phyloP scores from a whole-genome alignment of 1,140 invertebrate genomes.

The Thaumetopoea pityocampa region DNA sequence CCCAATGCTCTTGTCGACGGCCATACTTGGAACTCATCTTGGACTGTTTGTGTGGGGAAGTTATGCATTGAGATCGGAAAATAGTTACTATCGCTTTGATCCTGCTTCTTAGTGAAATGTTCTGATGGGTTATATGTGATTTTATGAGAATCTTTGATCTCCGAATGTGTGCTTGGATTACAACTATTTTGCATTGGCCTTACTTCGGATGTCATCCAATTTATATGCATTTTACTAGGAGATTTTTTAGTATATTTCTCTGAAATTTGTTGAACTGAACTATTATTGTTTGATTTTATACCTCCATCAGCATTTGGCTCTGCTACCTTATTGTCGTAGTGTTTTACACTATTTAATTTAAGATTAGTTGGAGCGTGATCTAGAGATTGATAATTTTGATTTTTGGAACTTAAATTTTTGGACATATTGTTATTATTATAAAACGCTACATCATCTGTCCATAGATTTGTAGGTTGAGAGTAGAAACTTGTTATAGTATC shows the following conservation, averaged over 20 bases:
- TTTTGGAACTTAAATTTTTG: conserved; percentile 43
- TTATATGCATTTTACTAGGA: conserved; percentile 67
- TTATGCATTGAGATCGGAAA: conserved; percentile 65
- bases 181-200: conserved; percentile 56
- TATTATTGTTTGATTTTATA: conserved; percentile 7
- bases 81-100: conserved; percentile 51
- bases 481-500: conserved; percentile 62
- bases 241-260: conserved; percentile 66
- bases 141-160: conserved; percentile 51
- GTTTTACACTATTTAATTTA: conserved; percentile 25
- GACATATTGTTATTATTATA: conserved; percentile 47
- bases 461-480: conserved; percentile 59
- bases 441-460: conserved; percentile 59
- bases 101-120: conserved; percentile 44
- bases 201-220: conserved; percentile 70
- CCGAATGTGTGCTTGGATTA: conserved; percentile 30
- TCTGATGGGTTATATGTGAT: conserved; percentile 40
- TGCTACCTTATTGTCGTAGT: conserved; percentile 6
- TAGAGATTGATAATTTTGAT: conserved; percentile 47
- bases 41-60: conserved; percentile 46
- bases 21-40: conserved; percentile 64
- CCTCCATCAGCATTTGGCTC: conserved; percentile 1
- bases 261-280: conserved; percentile 25
- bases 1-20: conserved; percentile 55
- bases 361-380: conserved; percentile 38